A percentile compares a stretch with the other conserved stretches of the same genome.
Conservation (phyloP, 2,888 invertebrate genomes). For the Zelleria hepariella region DNA sequence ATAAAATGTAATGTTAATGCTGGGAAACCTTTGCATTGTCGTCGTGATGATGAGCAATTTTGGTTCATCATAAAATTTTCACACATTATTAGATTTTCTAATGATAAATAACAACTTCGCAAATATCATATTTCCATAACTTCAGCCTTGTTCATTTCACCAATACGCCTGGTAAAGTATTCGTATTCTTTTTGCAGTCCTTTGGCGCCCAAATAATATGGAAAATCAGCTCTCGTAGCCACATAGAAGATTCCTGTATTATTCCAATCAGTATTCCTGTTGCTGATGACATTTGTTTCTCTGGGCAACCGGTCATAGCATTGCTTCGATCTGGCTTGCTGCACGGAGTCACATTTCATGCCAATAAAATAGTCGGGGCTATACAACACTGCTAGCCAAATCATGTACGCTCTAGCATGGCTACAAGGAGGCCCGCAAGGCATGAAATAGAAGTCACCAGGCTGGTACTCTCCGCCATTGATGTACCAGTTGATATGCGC, state of each 20-base stretch:
- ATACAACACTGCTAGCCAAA: constrained; percentile 34
- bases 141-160: neutral
- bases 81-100: too few species aligned
- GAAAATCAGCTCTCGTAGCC: constrained; percentile 31
- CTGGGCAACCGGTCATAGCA: constrained; percentile 31
- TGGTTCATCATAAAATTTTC: too few species aligned
- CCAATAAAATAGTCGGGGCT: constrained; percentile 34
- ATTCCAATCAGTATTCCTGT: constrained; percentile 22
- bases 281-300: constrained; percentile 30
- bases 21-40: too few species aligned
- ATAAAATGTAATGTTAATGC: too few species aligned
- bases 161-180: constrained; percentile 15
- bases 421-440: constrained; percentile 34
- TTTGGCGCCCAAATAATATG: constrained; percentile 41
- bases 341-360: constrained; percentile 33
- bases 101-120: neutral
- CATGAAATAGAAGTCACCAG: constrained; percentile 27
- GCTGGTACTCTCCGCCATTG: constrained; percentile 37
- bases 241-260: constrained; percentile 33
- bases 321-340: constrained; percentile 30
- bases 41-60: too few species aligned
- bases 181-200: constrained; percentile 39
- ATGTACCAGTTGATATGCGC: constrained; percentile 26
- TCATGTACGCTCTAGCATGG: constrained; percentile 25
- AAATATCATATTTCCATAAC: neutral